Percentiles rank a stretch among this genome's conserved stretches.
Evolutionary conservation across 1,140 invertebrate species (phyloP).

Genomic region (Sweltsa coloradensis): DNA sequence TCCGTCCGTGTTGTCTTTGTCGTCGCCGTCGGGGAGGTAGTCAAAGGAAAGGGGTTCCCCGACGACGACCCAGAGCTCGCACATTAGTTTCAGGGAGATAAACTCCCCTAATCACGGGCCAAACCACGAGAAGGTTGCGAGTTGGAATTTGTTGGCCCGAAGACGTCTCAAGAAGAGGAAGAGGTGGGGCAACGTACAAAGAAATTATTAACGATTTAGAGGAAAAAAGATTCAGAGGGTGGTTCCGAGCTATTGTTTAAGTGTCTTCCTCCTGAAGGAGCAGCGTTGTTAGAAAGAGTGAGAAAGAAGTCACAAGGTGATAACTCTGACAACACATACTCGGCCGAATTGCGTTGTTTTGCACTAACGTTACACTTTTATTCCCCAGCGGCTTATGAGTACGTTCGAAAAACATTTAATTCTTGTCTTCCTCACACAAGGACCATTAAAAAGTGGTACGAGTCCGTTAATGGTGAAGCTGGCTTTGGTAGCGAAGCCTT

Average conservation of each 20-base stretch:
- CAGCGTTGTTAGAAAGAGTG: not conserved
- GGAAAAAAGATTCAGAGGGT: not conserved
- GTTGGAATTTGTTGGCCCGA: too few species aligned
- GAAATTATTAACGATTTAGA: not conserved
- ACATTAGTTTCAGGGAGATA: too few species aligned
- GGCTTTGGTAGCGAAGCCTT: constrained; percentile 23
- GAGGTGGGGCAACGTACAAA: not conserved
- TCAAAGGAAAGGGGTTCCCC: too few species aligned
- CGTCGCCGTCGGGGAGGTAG: too few species aligned
- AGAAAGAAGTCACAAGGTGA: not conserved
- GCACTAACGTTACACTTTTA: constrained; percentile 22
- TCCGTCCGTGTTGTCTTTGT: too few species aligned
- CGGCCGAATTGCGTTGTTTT: constrained; percentile 20
- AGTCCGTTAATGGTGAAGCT: constrained; percentile 19
- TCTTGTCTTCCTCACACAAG: constrained; percentile 20
- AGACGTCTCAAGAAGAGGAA: constrained; percentile 1
- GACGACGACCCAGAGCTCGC: too few species aligned
- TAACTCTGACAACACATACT: not conserved
- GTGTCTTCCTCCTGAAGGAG: not conserved
- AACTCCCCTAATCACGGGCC: too few species aligned
- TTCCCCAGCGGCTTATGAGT: constrained; percentile 21
- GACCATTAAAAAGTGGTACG: constrained; percentile 24
- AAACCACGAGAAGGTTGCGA: too few species aligned
- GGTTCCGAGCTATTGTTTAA: not conserved
- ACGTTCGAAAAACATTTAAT: constrained; percentile 13